Conservation (phyloP, 1,140 invertebrate genomes). For the Diuraphis noxia region DNA sequence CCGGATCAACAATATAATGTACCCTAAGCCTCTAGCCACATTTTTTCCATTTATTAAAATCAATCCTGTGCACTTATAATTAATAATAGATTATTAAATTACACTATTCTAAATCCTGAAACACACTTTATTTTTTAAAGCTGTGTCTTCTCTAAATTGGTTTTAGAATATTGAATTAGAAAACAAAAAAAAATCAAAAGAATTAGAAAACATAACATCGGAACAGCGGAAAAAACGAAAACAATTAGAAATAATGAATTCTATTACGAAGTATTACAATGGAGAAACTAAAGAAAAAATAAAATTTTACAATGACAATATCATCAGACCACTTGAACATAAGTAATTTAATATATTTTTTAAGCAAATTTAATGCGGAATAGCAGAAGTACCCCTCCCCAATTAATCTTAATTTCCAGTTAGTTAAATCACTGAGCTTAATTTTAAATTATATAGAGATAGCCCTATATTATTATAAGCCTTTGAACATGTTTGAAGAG, state of each 20-base stretch:
- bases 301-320: not conserved
- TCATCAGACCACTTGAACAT: not conserved
- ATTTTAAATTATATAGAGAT: not conserved
- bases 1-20: too few relatives aligned
- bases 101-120: not conserved
- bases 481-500: too few relatives aligned
- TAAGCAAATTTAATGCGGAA: not conserved
- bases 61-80: too few relatives aligned
- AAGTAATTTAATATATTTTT: not conserved
- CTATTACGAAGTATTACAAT: not conserved
- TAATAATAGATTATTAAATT: not conserved
- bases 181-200: not conserved
- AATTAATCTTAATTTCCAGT: not conserved
- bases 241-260: not conserved
- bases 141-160: not conserved
- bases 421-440: not conserved
- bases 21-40: too few relatives aligned
- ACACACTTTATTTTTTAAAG: not conserved
- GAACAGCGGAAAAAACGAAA: not conserved
- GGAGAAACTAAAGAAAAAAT: conserved; percentile 19
- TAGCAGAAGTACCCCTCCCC: not conserved
- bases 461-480: not conserved
- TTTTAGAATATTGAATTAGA: not conserved
- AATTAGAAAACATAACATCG: not conserved
- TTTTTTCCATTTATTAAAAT: too few relatives aligned